Evolutionary conservation across 1,140 invertebrate genomes (phyloP), one percentile per base, ranked within the genome.

Genomic region (Papilio polytes): DNA sequence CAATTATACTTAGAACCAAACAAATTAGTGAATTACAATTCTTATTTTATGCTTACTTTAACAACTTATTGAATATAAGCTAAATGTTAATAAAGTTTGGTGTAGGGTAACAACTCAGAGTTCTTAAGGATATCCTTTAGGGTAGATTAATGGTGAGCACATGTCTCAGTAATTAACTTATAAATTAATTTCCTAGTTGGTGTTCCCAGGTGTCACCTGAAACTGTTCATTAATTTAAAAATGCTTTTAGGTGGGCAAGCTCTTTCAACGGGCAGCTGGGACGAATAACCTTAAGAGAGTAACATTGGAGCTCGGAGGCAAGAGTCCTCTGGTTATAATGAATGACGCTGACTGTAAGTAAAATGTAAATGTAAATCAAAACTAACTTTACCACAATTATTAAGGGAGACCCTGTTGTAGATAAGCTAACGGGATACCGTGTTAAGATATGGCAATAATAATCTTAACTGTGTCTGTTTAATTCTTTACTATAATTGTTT

Each of bases 251-350:
- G 96, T 97, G 53, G 98, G 98, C 3, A 96, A 97, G 79, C 86
- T 97, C n/a, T 97, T 99, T 53, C 96, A 98, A 96, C 91, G 96
- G 87, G 96, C 97, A 53, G 96, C 98, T 8, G 97, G 97, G 1
- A 95, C 96, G 51, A 96, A 96, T 36, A 99, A 99, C 91, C 93
- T 99, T 51, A 99, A 99, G 88, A 95, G 97, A 44, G 96, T 98
- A 0, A 97, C 97, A 20, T 94, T 99, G 46, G 98, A 99, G 94
- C 94, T 99, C 59, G 98, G 98, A 73, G 98, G 98, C 53, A 99
- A 99, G 91, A 98, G 97, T 94, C 98, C 98, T 10, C 92, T 98
- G n/a, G 97, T 99, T 44, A 95, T 99, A 36, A 98, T 98, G 88
- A 96, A 97, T 83, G 98, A 99, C 95, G 97, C 96, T 78, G 95